Evolutionary conservation across 2,888 invertebrate genomes (phyloP).

Genomic region (Pogonocherus hispidulus): DNA sequence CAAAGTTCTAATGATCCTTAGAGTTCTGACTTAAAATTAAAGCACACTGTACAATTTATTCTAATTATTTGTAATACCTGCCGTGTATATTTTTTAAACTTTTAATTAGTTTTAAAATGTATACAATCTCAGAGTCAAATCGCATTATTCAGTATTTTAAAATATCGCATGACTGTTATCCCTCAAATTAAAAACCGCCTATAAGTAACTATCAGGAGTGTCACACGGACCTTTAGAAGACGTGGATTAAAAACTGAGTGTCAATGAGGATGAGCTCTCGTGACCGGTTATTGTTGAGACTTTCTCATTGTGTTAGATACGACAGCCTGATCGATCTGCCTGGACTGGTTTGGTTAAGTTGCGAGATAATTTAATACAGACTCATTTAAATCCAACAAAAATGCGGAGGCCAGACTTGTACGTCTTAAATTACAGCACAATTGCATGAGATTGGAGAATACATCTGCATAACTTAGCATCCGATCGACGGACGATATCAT

Average conservation of each 20-base stretch:
- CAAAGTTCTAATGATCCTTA: too few relatives aligned
- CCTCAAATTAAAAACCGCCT: slow-evolving; percentile 16
- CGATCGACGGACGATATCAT: slow-evolving; percentile 56
- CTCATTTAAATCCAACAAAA: slow-evolving; percentile 66
- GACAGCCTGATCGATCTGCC: slow-evolving; percentile 61
- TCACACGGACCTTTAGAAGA: slow-evolving; percentile 13
- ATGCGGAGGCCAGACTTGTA: slow-evolving; percentile 64
- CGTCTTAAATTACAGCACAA: slow-evolving; percentile 68
- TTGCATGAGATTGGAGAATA: slow-evolving; percentile 68
- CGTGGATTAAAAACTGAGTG: slow-evolving; percentile 36
- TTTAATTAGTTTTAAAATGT: neutral
- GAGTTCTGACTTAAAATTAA: too few relatives aligned
- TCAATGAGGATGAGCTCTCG: slow-evolving; percentile 45
- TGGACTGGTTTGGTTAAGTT: slow-evolving; percentile 62
- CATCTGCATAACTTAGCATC: slow-evolving; percentile 67
- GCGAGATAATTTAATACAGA: slow-evolving; percentile 66
- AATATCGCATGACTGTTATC: slow-evolving; percentile 4
- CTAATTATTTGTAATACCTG: too few relatives aligned
- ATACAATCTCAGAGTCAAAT: slow-evolving; percentile 13
- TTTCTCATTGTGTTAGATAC: slow-evolving; percentile 59
- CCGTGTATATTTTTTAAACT: slow-evolving; percentile 2
- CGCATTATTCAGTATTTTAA: slow-evolving; percentile 5
- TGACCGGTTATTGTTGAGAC: slow-evolving; percentile 54
- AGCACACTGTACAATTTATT: too few relatives aligned
- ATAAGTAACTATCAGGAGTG: slow-evolving; percentile 10